Base-by-base conservation (phyloP, 2,113 vertebrate genomes). In the Gasterosteus nipponicus region DNA sequence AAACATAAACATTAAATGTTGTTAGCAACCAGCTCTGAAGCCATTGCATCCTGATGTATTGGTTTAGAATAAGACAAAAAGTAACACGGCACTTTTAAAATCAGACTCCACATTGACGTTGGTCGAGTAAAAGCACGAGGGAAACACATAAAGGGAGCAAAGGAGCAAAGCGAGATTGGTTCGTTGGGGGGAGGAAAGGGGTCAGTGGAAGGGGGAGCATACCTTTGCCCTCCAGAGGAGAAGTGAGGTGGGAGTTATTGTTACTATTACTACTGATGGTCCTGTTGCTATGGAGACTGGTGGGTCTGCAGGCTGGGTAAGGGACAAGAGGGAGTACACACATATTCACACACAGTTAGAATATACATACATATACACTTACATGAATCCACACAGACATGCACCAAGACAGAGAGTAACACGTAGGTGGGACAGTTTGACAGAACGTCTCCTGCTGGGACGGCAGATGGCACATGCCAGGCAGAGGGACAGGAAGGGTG, bases 241-340 rank as follows among this genome's bases (percentile, higher is more conserved):
- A 97, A 87, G 94, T 77, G 77, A 92, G 90, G 75, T 90, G 89
- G 69, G 87, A 96, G 94, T 97, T 97, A 95, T 97, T 96, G 96
- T 97, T 97, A 95, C 96, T 97, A 96, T 97, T 97, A 93, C 95
- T 97, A 97, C 95, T 95, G 94, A 92, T 96, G 93, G 95, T 97
- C 94, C 95, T 96, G 95, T 95, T 96, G 96, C 97, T 98, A 96
- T 97, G 97, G 94, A 97, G 96, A 95, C 96, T 97, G 95, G 95
- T 87, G 94, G 96, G 96, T 95, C 97, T 96, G 87, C 96, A 95
- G 92, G 95, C 97, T 98, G 93, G 94, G 94, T 91, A 80, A 76
- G 71, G 77, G 74, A 87, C 6, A 56, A 85, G 62, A 89, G 80
- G 80, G 71, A 89, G 6, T 10, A 54, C 10, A 26, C 51, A 54